Conservation (phyloP, 2,797 vertebrate genomes). For the Chaunax sp. region DNA sequence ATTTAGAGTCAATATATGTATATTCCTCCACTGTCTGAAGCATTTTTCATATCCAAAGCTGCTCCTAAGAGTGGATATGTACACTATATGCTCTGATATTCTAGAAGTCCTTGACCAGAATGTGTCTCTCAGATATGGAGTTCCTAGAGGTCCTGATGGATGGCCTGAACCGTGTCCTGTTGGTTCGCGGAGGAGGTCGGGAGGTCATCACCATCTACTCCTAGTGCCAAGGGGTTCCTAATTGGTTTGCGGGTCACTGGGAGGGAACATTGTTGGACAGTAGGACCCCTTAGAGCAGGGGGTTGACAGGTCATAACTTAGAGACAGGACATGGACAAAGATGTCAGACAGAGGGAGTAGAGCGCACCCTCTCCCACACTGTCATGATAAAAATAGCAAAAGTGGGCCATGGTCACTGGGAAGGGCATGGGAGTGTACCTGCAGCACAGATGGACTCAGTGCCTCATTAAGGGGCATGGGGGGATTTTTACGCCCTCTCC, state of each 20-base stretch:
- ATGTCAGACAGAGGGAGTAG: slow-evolving; percentile 5
- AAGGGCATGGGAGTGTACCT: not conserved
- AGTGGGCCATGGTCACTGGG: not conserved
- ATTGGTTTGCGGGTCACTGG: not conserved
- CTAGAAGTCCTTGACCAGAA: not conserved
- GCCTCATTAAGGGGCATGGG: not conserved
- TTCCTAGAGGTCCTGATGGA: slow-evolving; percentile 96
- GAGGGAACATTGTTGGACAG: slow-evolving; percentile 4
- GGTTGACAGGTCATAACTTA: not conserved
- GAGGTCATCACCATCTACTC: slow-evolving; percentile 99
- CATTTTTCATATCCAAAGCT: too few species aligned
- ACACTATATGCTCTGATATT: too few species aligned
- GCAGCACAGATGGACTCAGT: slow-evolving; percentile 12
- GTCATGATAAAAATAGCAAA: not conserved
- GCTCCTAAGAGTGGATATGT: too few species aligned
- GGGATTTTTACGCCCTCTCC: not conserved
- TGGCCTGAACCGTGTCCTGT: slow-evolving; percentile 89
- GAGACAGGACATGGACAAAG: not conserved
- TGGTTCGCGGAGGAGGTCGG: slow-evolving; percentile 94
- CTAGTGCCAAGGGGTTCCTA: slow-evolving; percentile 62
- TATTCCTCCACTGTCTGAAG: too few species aligned
- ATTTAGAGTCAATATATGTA: too few species aligned
- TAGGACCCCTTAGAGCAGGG: not conserved
- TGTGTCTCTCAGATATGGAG: slow-evolving; percentile 89
- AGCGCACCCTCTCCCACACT: not conserved